phyloP scores from a whole-genome alignment of 2,113 vertebrate genomes.

The Falco punctatus region DNA sequence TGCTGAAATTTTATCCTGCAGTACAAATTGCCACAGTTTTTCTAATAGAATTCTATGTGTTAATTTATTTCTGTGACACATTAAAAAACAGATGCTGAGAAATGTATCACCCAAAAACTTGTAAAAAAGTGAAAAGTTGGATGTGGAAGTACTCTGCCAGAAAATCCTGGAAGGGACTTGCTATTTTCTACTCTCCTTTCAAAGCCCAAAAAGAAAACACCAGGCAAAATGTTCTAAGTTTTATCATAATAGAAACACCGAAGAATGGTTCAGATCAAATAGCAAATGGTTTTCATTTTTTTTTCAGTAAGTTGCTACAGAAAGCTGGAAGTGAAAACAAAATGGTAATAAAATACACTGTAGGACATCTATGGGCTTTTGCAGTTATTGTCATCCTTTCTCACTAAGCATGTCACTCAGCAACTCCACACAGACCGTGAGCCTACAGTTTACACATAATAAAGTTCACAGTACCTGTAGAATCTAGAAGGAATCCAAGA shows the following conservation, averaged over 20 bases:
- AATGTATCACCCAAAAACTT: not conserved
- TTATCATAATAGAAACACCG: not conserved
- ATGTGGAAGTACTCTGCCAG: not conserved
- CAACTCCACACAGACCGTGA: accelerated
- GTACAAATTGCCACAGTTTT: not conserved
- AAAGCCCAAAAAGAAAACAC: not conserved
- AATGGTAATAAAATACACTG: accelerated
- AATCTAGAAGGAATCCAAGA: not conserved
- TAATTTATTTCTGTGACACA: not conserved
- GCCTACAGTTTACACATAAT: not conserved
- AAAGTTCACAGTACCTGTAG: not conserved
- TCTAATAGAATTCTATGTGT: not conserved
- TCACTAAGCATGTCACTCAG: not conserved
- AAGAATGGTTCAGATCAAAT: not conserved
- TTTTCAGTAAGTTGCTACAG: not conserved
- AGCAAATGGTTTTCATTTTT: not conserved
- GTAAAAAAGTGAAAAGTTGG: not conserved
- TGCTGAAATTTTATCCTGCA: not conserved
- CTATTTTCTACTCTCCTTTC: not conserved
- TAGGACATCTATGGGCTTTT: not conserved
- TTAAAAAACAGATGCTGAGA: not conserved
- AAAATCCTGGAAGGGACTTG: not conserved
- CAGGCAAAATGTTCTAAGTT: not conserved
- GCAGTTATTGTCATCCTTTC: not conserved
- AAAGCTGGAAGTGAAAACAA: not conserved